These are phyloP conservation scores for Poecilia gillii DNA, from an alignment of 2,797 vertebrate genomes.

Conservation along the genomic window DNA sequence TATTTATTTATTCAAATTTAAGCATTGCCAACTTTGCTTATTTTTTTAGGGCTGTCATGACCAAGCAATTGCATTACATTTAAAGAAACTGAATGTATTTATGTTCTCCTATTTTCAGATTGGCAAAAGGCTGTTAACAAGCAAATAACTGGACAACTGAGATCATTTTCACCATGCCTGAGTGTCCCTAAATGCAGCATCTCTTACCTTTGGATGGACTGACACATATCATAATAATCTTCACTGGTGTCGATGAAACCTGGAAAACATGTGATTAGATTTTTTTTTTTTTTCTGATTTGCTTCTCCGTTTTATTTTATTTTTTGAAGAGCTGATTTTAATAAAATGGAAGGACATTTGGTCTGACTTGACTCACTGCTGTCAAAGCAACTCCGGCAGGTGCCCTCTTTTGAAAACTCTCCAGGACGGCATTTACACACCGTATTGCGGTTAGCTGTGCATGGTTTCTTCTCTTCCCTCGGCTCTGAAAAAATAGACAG, in stretches of 20 bases:
- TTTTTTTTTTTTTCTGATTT: not conserved
- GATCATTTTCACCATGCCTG: not conserved
- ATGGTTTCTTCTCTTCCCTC: not conserved
- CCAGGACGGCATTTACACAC: not conserved
- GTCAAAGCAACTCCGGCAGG: accelerated
- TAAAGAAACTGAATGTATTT: not conserved
- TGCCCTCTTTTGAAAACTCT: not conserved
- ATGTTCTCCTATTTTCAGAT: not conserved
- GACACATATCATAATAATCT: not conserved
- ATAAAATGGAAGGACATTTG: not conserved
- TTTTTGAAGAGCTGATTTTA: not conserved
- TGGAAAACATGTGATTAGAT: not conserved
- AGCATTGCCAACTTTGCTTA: not conserved
- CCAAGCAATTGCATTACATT: not conserved
- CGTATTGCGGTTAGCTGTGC: accelerated
- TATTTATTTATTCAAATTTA: not conserved
- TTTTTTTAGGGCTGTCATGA: not conserved
- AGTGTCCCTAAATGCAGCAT: not conserved
- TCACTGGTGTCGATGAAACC: not conserved
- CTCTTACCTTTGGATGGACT: not conserved
- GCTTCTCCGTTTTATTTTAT: not conserved
- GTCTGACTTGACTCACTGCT: not conserved
- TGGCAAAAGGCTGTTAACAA: not conserved
- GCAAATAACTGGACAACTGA: not conserved
- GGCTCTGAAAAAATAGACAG: not conserved